Percentiles rank a stretch among this genome's conserved stretches.
Conservation (phyloP, 1,140 invertebrate species). For the Pomacea maculata region DNA sequence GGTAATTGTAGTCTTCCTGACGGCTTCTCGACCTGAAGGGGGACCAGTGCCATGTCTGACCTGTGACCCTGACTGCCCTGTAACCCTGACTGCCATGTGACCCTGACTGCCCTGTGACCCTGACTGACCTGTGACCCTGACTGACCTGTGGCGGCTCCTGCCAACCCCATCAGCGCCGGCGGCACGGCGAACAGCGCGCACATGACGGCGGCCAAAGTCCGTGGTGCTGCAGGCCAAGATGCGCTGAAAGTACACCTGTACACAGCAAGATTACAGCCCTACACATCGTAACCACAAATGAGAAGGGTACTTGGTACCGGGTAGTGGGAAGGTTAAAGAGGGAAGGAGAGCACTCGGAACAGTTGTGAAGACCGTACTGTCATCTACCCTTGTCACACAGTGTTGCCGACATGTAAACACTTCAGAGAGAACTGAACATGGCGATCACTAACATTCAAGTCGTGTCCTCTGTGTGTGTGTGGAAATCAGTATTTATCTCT, state of each 20-base stretch:
- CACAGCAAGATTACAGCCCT: constrained; percentile 1
- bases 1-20: too few species aligned
- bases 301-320: neutral
- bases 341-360: neutral
- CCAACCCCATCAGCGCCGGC: constrained; percentile 38
- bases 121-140: neutral
- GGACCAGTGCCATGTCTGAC: too few species aligned
- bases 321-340: neutral
- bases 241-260: constrained; percentile 39
- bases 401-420: neutral
- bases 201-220: constrained; percentile 16
- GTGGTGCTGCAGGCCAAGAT: constrained; percentile 31
- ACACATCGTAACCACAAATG: neutral
- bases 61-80: constrained; percentile 22
- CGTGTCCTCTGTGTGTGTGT: too few species aligned
- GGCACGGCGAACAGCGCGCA: constrained; percentile 36
- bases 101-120: constrained; percentile 20
- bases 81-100: constrained; percentile 21
- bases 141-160: constrained; percentile 37
- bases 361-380: neutral
- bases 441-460: too few species aligned
- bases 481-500: too few species aligned
- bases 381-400: neutral
- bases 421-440: too few species aligned
- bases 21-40: too few species aligned